Percentiles rank a stretch among this genome's conserved stretches.
phyloP scores from a whole-genome alignment of 2,113 vertebrate species.

The Platanista minor region DNA sequence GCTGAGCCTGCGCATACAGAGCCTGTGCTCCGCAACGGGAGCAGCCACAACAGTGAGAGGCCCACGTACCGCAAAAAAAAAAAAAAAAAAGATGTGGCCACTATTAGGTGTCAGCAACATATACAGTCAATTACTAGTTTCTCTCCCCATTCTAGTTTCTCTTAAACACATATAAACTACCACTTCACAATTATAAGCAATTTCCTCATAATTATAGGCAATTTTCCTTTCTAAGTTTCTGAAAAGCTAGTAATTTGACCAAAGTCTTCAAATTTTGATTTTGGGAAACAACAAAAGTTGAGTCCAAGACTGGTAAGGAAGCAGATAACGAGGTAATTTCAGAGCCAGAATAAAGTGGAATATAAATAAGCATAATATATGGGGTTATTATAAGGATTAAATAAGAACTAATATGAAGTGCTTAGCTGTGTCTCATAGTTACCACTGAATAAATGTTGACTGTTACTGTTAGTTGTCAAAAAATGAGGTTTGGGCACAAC shows the following conservation, averaged over 20 bases:
- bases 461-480: not conserved
- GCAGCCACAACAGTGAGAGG: too few relatives aligned
- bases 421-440: not conserved
- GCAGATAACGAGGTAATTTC: not conserved
- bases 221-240: slow-evolving; percentile 18
- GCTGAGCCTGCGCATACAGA: too few relatives aligned
- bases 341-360: slow-evolving; percentile 10
- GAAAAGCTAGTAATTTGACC: slow-evolving; percentile 9
- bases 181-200: not conserved
- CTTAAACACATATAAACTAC: not conserved
- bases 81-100: not conserved
- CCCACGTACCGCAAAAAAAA: too few relatives aligned
- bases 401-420: not conserved
- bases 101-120: not conserved
- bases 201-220: not conserved
- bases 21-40: too few relatives aligned
- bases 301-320: not conserved
- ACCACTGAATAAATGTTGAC: not conserved
- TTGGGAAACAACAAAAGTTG: not conserved
- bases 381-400: not conserved
- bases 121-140: not conserved
- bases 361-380: not conserved
- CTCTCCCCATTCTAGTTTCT: not conserved
- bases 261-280: slow-evolving; percentile 5
- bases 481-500: not conserved